Base-by-base conservation (phyloP, 2,797 vertebrate species). In the Ptychobarbus kaznakovi region DNA sequence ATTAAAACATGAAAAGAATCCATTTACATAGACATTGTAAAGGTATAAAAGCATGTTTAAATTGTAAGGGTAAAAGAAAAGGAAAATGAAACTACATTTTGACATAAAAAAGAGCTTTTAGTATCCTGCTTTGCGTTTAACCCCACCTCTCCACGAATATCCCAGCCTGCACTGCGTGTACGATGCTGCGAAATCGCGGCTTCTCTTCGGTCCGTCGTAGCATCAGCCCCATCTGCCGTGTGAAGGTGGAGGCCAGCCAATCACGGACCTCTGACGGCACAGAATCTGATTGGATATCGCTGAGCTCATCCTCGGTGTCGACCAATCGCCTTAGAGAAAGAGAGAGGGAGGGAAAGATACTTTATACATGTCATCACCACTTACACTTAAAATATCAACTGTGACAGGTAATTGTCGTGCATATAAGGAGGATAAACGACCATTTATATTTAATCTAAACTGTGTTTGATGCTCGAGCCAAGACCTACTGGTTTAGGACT, bases 231-330 rank as follows among this genome's bases (percentile, higher is more conserved):
- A 99, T 99, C 94, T 99, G 98, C 28, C 97, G 93, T 0, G 98
- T 99, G 91, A 99, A 99, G 88, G 98, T 99, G 90, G 98, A 97
- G 87, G 98, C 98, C 94, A 99, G 94, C 98, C 98, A 99, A 88
- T 99, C 98, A 61, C 97, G 96, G 87, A 99, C 98, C 91, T 99
- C 98, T 0, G 97, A 99, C 28, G 98, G 98, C 87, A 99, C 97
- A 0, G 97, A 97, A 87, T 99, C 98, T 0, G 98, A 99, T 89
- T 97, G 97, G 90, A 99, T 98, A 92, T 98, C 97, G 46, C 97
- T 98, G 90, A 99, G 97, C 88, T 99, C 98, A 93, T 99, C 98
- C 90, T 99, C 98, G 0, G 97, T 98, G 93, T 99, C 98, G 90
- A 99, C 95, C 91, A 99, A 92, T 80, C 96, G 95, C 90, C 98